A percentile compares a stretch with the other conserved stretches of the same genome.
These are phyloP conservation scores for Seira sanloemensis DNA, from an alignment of 2,888 invertebrate species.

Conservation along the genomic window DNA sequence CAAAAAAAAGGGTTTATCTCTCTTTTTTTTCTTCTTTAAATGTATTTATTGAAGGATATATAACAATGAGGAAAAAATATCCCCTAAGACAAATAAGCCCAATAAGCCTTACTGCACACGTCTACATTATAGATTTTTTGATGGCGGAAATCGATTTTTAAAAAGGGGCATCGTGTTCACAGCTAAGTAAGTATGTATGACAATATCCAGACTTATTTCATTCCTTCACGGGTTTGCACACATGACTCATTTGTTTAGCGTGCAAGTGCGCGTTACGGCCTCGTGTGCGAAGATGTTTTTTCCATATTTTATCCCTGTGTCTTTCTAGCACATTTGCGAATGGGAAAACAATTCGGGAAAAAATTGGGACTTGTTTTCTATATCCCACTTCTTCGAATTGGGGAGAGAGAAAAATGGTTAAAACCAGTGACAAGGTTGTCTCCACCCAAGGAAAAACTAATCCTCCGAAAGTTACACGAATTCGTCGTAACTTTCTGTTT, in stretches of 20 bases:
- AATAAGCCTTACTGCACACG: neutral
- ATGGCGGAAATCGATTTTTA: neutral
- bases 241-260: neutral
- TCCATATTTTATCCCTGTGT: neutral
- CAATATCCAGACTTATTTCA: neutral
- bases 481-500: neutral
- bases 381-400: too few relatives aligned
- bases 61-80: neutral
- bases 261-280: too few relatives aligned
- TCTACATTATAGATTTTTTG: neutral
- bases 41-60: neutral
- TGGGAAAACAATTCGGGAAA: neutral
- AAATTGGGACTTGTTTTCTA: neutral
- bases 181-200: too few relatives aligned
- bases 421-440: neutral
- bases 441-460: neutral
- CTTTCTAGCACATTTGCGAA: neutral
- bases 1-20: too few relatives aligned
- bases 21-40: too few relatives aligned
- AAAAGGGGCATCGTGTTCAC: neutral
- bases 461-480: neutral
- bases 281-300: neutral
- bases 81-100: neutral
- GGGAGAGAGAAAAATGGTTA: neutral
- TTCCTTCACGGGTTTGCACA: neutral